Conservation (phyloP, 92 coral and sea anemone species). For the Meandrina meandrites region DNA sequence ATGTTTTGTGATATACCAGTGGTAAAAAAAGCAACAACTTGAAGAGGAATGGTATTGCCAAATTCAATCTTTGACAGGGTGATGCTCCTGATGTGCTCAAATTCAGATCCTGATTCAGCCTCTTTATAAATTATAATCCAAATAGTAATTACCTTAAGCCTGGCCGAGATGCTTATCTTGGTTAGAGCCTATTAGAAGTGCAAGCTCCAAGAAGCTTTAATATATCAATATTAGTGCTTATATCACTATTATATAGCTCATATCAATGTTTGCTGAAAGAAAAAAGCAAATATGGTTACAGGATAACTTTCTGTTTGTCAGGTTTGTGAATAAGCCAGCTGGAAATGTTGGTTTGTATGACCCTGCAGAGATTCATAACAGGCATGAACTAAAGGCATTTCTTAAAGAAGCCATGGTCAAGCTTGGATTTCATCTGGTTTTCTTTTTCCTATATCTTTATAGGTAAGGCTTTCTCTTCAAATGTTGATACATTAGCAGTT, state of each 20-base stretch:
- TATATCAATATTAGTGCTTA: no score
- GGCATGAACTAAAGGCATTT: slow-evolving; percentile 85
- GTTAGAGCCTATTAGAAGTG: no score
- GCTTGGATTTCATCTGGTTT: slow-evolving; percentile 91
- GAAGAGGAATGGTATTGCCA: neutral
- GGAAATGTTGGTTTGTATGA: slow-evolving; percentile 96
- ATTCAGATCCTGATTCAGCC: neutral
- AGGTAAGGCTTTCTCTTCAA: slow-evolving; percentile 59
- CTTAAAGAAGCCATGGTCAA: slow-evolving; percentile 95
- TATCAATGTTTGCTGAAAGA: no score
- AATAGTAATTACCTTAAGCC: no score
- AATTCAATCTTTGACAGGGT: no score
- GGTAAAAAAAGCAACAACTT: neutral
- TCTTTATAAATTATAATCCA: no score
- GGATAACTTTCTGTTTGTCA: slow-evolving; percentile 12
- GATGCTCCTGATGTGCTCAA: no score
- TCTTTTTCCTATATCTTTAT: slow-evolving; percentile 94
- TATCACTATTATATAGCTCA: no score
- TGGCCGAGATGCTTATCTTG: no score
- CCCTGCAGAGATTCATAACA: slow-evolving; percentile 98
- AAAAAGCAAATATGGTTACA: no score
- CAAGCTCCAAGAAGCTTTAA: no score
- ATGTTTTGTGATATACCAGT: neutral
- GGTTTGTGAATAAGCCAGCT: slow-evolving; percentile 88
- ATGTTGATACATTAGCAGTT: neutral